Evolutionary conservation across 2,797 vertebrate genomes (phyloP).

Genomic region (Galaxias olidus): DNA sequence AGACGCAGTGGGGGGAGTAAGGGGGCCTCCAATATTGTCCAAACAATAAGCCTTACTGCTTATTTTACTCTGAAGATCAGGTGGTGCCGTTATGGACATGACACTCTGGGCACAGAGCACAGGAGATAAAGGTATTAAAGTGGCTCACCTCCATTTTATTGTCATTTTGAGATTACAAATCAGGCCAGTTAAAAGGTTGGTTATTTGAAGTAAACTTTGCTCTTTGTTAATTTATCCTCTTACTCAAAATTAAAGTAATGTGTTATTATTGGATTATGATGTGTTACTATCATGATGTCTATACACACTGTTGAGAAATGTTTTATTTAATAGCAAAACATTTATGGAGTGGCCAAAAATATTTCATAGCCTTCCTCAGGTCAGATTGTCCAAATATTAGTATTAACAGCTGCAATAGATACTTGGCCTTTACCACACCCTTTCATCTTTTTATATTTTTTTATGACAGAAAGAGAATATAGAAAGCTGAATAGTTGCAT

Average conservation of each 20-base stretch:
- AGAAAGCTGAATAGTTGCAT: neutral
- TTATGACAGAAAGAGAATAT: no score
- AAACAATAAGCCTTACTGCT: slow-evolving; percentile 81
- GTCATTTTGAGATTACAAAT: slow-evolving; percentile 77
- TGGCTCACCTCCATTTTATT: slow-evolving; percentile 74
- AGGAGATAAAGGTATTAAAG: slow-evolving; percentile 74
- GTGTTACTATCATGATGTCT: slow-evolving; percentile 60
- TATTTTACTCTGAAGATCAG: slow-evolving; percentile 84
- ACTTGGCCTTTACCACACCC: neutral
- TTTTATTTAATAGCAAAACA: slow-evolving; percentile 35
- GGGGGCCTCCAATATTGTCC: slow-evolving; percentile 74
- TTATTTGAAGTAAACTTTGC: slow-evolving; percentile 73
- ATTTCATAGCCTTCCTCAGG: slow-evolving; percentile 53
- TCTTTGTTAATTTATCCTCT: slow-evolving; percentile 56
- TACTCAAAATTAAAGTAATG: slow-evolving; percentile 54
- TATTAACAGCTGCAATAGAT: slow-evolving; percentile 30
- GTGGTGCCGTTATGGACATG: slow-evolving; percentile 76
- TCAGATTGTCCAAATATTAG: slow-evolving; percentile 55
- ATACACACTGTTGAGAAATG: no score
- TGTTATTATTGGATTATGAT: slow-evolving; percentile 43
- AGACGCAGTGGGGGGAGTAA: slow-evolving; percentile 56
- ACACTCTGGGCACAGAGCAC: slow-evolving; percentile 76
- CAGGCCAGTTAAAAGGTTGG: slow-evolving; percentile 78
- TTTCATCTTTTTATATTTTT: neutral
- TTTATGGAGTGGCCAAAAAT: slow-evolving; percentile 63